Percentiles rank a stretch among this genome's conserved stretches.
Evolutionary conservation across 2,888 invertebrate species (phyloP).

Genomic region (Tetragnatha montana): DNA sequence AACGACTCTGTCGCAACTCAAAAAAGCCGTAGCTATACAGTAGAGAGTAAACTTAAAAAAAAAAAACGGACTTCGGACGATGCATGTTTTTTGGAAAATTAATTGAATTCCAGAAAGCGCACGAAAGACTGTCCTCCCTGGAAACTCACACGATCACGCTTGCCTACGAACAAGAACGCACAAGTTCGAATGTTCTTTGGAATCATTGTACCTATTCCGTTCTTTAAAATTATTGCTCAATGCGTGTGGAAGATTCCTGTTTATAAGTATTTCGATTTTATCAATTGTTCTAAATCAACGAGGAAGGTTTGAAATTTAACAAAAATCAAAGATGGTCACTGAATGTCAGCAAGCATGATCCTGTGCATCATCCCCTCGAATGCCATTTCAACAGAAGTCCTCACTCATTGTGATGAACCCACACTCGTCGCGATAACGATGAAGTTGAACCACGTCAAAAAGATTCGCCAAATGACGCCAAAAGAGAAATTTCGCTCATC

Average conservation of each 20-base stretch:
- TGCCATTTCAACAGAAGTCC: constrained; percentile 6
- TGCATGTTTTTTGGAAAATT: not conserved
- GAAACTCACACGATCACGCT: constrained; percentile 44
- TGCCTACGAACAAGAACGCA: constrained; percentile 18
- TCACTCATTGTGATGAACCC: not conserved
- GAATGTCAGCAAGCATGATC: constrained; percentile 24
- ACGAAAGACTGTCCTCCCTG: not conserved
- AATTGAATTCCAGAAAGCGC: not conserved
- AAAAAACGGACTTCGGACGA: constrained; percentile 3
- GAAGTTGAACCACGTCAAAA: not conserved
- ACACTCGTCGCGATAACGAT: not conserved
- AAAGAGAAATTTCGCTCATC: not conserved
- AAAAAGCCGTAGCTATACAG: constrained; percentile 31
- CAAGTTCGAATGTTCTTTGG: not conserved
- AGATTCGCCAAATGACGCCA: not conserved
- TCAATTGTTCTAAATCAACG: too few species aligned
- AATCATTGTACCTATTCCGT: not conserved
- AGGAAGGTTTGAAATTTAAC: not conserved
- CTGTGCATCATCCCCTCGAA: constrained; percentile 6
- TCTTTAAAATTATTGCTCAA: not conserved
- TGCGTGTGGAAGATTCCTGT: not conserved
- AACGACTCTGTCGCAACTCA: constrained; percentile 9
- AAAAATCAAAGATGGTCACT: not conserved
- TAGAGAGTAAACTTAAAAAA: not conserved
- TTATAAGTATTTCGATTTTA: not conserved